These are phyloP conservation scores for Agrilus biguttatus DNA, from an alignment of 2,888 invertebrate species.

Conservation along the genomic window DNA sequence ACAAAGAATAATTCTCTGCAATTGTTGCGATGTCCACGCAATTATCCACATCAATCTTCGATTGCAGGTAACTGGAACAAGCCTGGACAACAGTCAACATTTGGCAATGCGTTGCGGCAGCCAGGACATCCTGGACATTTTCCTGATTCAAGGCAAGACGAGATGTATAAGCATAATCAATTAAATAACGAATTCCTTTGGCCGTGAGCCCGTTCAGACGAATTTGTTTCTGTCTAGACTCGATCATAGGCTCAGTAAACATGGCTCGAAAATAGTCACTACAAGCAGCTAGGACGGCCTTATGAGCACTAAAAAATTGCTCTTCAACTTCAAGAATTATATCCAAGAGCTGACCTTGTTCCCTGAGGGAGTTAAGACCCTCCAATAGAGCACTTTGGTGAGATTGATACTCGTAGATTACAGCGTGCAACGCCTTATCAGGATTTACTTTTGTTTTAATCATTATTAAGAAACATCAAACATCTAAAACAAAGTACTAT, in stretches of 20 bases:
- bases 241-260: constrained; percentile 58
- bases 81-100: constrained; percentile 49
- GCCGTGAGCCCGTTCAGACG: constrained; percentile 50
- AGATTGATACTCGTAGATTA: constrained; percentile 39
- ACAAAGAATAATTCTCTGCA: constrained; percentile 52
- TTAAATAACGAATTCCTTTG: constrained; percentile 44
- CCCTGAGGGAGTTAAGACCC: constrained; percentile 46
- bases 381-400: constrained; percentile 40
- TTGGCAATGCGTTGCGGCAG: constrained; percentile 53
- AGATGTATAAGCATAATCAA: constrained; percentile 58
- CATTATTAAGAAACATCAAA: too few relatives aligned
- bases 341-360: constrained; percentile 47
- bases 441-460: too few relatives aligned
- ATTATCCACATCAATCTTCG: constrained; percentile 54
- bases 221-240: constrained; percentile 49
- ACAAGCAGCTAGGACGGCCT: constrained; percentile 54
- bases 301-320: constrained; percentile 49
- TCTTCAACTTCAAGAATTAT: constrained; percentile 52
- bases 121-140: constrained; percentile 52
- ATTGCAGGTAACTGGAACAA: constrained; percentile 48
- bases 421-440: constrained; percentile 30
- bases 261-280: constrained; percentile 64
- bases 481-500: too few relatives aligned
- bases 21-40: constrained; percentile 57
- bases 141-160: constrained; percentile 43